Evolutionary conservation across 2,888 invertebrate species (phyloP).

Genomic region (Drosophila nr. medialis): DNA sequence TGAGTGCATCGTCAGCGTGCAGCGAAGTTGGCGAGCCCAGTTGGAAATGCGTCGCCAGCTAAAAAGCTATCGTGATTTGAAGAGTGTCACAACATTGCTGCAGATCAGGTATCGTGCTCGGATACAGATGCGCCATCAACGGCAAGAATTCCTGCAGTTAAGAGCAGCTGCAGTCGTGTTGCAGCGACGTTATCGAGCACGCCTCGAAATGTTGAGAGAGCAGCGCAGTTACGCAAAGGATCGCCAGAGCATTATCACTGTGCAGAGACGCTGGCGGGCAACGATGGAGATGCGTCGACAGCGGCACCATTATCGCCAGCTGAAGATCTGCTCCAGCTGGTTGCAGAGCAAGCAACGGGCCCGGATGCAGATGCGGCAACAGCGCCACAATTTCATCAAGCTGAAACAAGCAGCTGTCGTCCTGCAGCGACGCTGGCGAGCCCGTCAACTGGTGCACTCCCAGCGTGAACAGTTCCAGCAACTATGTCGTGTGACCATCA

Average conservation of each 20-base stretch:
- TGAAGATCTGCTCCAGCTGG: constrained; percentile 62
- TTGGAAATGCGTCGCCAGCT: constrained; percentile 66
- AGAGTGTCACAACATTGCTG: background rate
- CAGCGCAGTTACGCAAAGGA: constrained; percentile 55
- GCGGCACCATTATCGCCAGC: constrained; percentile 71
- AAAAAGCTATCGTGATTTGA: constrained; percentile 13
- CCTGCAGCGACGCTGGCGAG: constrained; percentile 83
- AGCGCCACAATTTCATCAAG: constrained; percentile 58
- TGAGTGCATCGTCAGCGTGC: constrained; percentile 81
- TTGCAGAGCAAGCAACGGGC: constrained; percentile 81
- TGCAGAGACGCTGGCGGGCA: constrained; percentile 83
- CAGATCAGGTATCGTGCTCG: constrained; percentile 52
- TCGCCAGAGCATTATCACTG: constrained; percentile 66
- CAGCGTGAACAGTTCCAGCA: constrained; percentile 53
- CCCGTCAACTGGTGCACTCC: constrained; percentile 57
- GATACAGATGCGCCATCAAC: constrained; percentile 50
- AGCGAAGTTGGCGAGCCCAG: constrained; percentile 84
- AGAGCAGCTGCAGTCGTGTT: constrained; percentile 48
- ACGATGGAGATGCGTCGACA: constrained; percentile 66
- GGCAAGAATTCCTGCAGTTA: constrained; percentile 39
- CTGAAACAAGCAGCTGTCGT: constrained; percentile 59
- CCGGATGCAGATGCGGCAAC: constrained; percentile 68
- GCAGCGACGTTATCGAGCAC: constrained; percentile 69
- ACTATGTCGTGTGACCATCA: constrained; percentile 80
- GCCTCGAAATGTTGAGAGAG: constrained; percentile 70